Conservation (phyloP, 2,888 invertebrate species). For the Troilus luridus region DNA sequence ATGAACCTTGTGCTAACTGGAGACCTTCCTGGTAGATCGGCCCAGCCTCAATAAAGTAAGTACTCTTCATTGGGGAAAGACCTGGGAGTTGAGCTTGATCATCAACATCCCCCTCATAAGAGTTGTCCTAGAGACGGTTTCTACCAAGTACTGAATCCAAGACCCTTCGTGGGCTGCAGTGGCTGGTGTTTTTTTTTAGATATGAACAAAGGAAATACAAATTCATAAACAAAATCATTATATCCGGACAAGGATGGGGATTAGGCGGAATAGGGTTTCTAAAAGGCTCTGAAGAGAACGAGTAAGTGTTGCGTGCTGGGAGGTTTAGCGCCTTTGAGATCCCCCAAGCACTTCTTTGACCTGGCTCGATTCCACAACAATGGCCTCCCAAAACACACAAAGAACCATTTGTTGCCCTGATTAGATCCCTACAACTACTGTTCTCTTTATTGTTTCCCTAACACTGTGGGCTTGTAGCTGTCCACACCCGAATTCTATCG, state of each 20-base stretch:
- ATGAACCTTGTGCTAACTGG: too few relatives aligned
- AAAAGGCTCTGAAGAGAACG: background rate
- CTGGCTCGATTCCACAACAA: background rate
- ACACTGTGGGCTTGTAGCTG: background rate
- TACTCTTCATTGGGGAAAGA: too few relatives aligned
- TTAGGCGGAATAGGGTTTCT: background rate
- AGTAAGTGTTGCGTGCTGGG: background rate
- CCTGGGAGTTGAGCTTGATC: too few relatives aligned
- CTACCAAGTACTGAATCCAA: too few relatives aligned
- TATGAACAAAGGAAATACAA: too few relatives aligned
- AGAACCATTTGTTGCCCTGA: slow-evolving; percentile 26
- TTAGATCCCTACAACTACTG: background rate
- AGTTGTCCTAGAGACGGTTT: too few relatives aligned
- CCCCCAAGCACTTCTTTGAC: background rate
- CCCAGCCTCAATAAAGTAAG: too few relatives aligned
- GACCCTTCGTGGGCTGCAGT: too few relatives aligned
- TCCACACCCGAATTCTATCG: background rate
- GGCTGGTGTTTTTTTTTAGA: too few relatives aligned
- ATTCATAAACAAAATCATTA: background rate
- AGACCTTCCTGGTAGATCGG: too few relatives aligned
- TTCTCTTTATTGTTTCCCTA: background rate
- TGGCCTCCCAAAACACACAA: slow-evolving; percentile 6
- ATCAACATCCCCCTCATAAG: too few relatives aligned
- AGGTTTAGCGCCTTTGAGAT: background rate
- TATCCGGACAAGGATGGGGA: background rate